Evolutionary conservation across 2,888 invertebrate species (phyloP).

Genomic region (Erebia epiphron): DNA sequence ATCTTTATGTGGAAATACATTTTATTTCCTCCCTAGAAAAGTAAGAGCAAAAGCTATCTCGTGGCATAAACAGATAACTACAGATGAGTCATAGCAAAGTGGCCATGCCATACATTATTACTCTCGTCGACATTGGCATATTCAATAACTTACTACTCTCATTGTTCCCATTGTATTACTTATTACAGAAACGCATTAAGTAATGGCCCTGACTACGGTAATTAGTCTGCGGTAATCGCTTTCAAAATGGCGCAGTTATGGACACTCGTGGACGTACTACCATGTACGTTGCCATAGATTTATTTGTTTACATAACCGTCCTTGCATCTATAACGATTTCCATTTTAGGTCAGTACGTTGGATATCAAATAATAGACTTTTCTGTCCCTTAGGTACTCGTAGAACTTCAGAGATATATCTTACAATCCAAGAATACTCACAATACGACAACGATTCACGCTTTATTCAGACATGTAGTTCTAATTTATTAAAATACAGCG

Average conservation of each 20-base stretch:
- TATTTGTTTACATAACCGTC: conserved; percentile 23
- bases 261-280: conserved; percentile 27
- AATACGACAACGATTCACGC: not conserved
- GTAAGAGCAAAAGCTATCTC: not conserved
- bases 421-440: not conserved
- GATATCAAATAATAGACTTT: not conserved
- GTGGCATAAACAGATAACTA: not conserved
- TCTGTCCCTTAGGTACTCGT: not conserved
- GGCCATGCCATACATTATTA: not conserved
- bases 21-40: not conserved
- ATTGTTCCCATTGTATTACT: conserved; percentile 28
- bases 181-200: conserved; percentile 32
- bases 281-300: conserved; percentile 26
- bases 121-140: conserved; percentile 39
- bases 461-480: too few relatives aligned
- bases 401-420: not conserved
- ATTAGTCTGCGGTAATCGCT: conserved; percentile 38
- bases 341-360: not conserved
- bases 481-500: too few relatives aligned
- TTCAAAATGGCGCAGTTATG: conserved; percentile 26
- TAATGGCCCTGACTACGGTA: conserved; percentile 37
- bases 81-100: not conserved
- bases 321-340: conserved; percentile 7
- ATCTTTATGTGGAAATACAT: too few relatives aligned
- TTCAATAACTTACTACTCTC: conserved; percentile 37